Evolutionary conservation across 1,140 invertebrate species (phyloP), one percentile per base, ranked within the genome.

Genomic region (Ylistrum balloti): DNA sequence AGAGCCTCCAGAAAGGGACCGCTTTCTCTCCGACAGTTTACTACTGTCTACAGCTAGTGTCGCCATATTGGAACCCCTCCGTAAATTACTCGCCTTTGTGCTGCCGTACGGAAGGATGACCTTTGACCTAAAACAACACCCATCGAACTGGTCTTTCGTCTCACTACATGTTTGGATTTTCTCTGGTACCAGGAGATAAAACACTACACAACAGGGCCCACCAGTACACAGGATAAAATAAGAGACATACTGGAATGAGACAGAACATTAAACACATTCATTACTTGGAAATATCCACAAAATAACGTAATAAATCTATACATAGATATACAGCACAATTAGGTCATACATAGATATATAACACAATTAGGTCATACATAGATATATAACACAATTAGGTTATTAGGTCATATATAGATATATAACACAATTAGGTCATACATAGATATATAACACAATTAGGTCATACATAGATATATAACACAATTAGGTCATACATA

Each of bases 71-170:
- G 56, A 74, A 7, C 56, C 56, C 17, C 56, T 74, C 3, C 56
- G 56, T n/a, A 74, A 28, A 11, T 74, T 74, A 28, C 56, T 74
- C 5, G 56, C 56, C n/a, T n/a, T 74, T n/a, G 56, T 74, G 56
- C 56, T 74, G n/a, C 56, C 56, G n/a, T 74, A 74, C 17, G 56
- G 56, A 17, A 28, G 56, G 28, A 74, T 11, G 22, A 17, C 56
- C 56, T 74, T 74, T 74, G 56, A 74, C 56, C 56, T 74, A n/a
- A 28, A 74, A 74, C 56, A 74, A n/a, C 56, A 74, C 22, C 56
- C 56, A n/a, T 74, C 28, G 56, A 74, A 74, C 22, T 74, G 56
- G 56, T n/a, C n/a, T 7, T 17, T 74, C 22, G 56, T n/a, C 5
- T 74, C 56, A 3, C 28, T n/a, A 74, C 56, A 74, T 5, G 56